Evolutionary conservation across 2,888 invertebrate species (phyloP).

Genomic region (Pecten maximus): DNA sequence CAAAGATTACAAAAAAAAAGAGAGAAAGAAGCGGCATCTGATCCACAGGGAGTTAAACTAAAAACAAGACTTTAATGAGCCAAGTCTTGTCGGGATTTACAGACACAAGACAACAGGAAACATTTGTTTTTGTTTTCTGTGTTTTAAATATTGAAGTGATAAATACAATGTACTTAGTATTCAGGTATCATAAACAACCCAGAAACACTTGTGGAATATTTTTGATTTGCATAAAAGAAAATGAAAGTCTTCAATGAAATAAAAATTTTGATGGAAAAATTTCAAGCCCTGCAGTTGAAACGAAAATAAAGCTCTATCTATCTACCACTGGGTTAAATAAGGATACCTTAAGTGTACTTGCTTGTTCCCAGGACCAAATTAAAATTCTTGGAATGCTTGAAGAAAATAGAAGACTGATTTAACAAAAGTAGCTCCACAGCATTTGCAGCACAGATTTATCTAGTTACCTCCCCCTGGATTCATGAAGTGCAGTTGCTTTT

Average conservation of each 20-base stretch:
- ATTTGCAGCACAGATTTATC: constrained; percentile 22
- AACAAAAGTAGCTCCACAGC: constrained; percentile 35
- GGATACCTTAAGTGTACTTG: constrained; percentile 60
- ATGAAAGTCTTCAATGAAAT: neutral
- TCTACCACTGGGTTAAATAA: constrained; percentile 49
- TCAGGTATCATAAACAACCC: neutral
- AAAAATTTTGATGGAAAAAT: constrained; percentile 37
- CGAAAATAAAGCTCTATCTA: constrained; percentile 52
- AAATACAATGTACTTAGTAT: neutral
- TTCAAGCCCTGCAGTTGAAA: constrained; percentile 50
- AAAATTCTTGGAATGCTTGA: constrained; percentile 59
- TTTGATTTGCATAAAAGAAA: neutral
- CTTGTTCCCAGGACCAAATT: constrained; percentile 56
- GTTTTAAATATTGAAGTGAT: neutral
- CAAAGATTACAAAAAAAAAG: neutral
- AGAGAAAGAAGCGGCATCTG: neutral
- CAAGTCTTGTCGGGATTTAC: neutral
- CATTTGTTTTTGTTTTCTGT: neutral
- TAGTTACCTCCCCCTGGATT: constrained; percentile 26
- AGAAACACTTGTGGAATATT: constrained; percentile 8
- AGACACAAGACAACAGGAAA: constrained; percentile 8
- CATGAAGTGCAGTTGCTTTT: constrained; percentile 32
- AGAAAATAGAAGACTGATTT: constrained; percentile 56
- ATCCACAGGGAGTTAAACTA: neutral
- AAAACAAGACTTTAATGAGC: neutral